Percentiles rank a stretch among this genome's conserved stretches.
Evolutionary conservation across 2,888 invertebrate species (phyloP).

Genomic region (Nomada goodeniana): DNA sequence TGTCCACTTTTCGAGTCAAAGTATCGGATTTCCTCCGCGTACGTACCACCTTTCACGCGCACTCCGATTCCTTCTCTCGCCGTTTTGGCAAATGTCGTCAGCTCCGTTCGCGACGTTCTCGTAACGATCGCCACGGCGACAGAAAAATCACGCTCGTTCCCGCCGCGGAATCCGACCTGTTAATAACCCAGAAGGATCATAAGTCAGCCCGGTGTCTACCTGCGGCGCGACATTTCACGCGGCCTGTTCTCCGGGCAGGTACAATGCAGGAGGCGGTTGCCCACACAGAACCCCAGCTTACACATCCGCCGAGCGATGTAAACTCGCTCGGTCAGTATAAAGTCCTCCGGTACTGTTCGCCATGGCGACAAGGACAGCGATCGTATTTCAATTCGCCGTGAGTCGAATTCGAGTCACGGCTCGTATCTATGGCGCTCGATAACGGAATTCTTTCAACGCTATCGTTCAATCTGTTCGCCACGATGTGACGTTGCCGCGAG

Average conservation of each 20-base stretch:
- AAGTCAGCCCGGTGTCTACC: slow-evolving; percentile 69
- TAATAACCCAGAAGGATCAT: slow-evolving; percentile 68
- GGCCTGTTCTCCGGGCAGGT: slow-evolving; percentile 69
- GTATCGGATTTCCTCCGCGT: not conserved
- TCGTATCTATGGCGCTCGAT: slow-evolving; percentile 66
- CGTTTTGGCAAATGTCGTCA: too few species aligned
- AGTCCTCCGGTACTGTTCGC: slow-evolving; percentile 58
- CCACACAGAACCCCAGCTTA: slow-evolving; percentile 72
- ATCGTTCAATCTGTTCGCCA: slow-evolving; percentile 41
- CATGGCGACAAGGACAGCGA: slow-evolving; percentile 66
- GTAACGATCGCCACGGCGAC: too few species aligned
- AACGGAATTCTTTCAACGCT: slow-evolving; percentile 71
- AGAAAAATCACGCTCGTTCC: not conserved
- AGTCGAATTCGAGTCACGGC: slow-evolving; percentile 76
- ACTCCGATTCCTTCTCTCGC: too few species aligned
- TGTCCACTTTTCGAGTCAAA: too few species aligned
- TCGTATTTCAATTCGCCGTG: slow-evolving; percentile 77
- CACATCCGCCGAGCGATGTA: slow-evolving; percentile 66
- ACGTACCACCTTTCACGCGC: too few species aligned
- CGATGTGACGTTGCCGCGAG: slow-evolving; percentile 1
- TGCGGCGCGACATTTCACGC: slow-evolving; percentile 72
- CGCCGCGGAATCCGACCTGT: slow-evolving; percentile 54
- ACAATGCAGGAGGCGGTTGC: slow-evolving; percentile 75
- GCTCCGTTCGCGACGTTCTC: not conserved
- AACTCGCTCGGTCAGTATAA: slow-evolving; percentile 58